Percentiles rank a stretch among this genome's conserved stretches.
Conservation (phyloP, 1,140 invertebrate species). For the Potamilus streckersoni region DNA sequence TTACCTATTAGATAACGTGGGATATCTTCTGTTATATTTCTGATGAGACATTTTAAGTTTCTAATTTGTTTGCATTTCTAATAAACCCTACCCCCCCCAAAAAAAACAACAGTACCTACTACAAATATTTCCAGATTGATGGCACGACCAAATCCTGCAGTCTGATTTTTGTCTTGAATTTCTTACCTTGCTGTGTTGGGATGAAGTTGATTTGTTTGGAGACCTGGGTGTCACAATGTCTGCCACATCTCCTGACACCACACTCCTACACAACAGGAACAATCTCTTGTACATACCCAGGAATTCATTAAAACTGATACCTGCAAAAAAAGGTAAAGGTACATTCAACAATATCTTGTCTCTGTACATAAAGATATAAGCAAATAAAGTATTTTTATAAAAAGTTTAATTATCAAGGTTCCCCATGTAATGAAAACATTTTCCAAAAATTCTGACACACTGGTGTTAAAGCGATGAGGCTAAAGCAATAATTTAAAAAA, state of each 20-base stretch:
- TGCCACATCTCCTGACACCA: slow-evolving; percentile 58
- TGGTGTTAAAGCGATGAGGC: background rate
- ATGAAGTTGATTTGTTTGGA: slow-evolving; percentile 21
- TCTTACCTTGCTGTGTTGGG: slow-evolving; percentile 28
- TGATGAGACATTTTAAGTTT: too few species aligned
- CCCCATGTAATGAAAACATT: background rate
- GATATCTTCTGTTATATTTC: too few species aligned
- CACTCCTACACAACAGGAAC: slow-evolving; percentile 60
- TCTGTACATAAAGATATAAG: background rate
- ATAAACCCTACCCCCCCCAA: too few species aligned
- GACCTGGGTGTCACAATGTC: slow-evolving; percentile 47
- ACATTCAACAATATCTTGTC: background rate
- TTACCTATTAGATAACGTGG: too few species aligned
- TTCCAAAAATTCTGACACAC: too few species aligned
- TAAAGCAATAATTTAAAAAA: background rate
- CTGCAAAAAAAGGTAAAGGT: slow-evolving; percentile 39
- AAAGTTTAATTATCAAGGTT: background rate
- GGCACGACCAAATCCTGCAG: too few species aligned
- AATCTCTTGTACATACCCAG: slow-evolving; percentile 64
- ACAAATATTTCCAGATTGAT: too few species aligned
- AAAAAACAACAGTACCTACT: too few species aligned
- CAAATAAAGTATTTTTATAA: background rate
- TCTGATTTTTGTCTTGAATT: background rate
- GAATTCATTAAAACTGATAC: slow-evolving; percentile 66
- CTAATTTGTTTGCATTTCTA: too few species aligned